Conservation (phyloP, 2,113 vertebrate species). For the Thinocorus orbignyianus region DNA sequence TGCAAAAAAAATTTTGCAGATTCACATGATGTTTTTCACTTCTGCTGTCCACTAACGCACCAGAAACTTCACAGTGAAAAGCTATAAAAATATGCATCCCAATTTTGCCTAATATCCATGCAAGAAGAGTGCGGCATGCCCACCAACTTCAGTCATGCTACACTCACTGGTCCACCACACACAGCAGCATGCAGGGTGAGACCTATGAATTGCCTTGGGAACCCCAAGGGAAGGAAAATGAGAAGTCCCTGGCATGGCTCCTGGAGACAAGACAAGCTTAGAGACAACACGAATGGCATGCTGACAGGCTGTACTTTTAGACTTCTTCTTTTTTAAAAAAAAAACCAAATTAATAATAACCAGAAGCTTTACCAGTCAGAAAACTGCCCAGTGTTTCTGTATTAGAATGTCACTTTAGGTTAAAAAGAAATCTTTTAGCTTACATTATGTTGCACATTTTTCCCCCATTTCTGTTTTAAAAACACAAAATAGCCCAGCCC, state of each 20-base stretch:
- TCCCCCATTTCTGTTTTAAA: constrained; percentile 30
- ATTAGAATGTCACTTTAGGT: background rate
- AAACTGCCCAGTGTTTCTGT: background rate
- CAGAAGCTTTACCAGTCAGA: constrained; percentile 24
- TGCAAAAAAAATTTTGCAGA: background rate
- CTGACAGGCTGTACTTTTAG: background rate
- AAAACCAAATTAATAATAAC: background rate
- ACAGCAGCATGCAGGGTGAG: background rate
- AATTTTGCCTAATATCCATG: background rate
- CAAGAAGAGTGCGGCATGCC: background rate
- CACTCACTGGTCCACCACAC: fast-evolving
- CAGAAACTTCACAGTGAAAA: background rate
- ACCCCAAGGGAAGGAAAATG: background rate
- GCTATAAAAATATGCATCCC: background rate
- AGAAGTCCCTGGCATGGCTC: background rate
- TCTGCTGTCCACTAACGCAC: background rate
- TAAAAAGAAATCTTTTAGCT: constrained; percentile 31
- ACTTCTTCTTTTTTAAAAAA: background rate
- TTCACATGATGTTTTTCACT: background rate
- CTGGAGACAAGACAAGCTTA: background rate
- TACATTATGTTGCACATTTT: background rate
- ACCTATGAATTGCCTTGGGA: background rate
- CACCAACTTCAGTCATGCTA: background rate
- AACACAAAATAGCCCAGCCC: constrained; percentile 29
- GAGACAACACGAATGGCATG: background rate